Base-by-base conservation (phyloP, 2,113 vertebrate genomes). In the Barbus barbus region DNA sequence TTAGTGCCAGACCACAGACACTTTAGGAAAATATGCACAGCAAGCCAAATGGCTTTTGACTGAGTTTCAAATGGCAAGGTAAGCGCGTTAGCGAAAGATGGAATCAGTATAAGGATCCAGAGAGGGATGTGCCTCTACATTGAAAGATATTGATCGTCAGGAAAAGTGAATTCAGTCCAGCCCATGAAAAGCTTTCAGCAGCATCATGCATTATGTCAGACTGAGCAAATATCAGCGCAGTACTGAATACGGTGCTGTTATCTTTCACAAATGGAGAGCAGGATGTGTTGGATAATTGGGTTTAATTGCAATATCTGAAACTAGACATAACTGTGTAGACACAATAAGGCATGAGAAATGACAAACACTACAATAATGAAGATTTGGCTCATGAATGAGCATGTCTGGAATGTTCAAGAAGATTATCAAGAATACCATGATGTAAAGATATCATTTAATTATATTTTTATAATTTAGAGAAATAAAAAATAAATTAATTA, bases 71-170 rank as follows among this genome's bases (percentile, higher is more conserved):
- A 81, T 69, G 46, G 41, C 63, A 46, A 44, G 24, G 46, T 36
- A 38, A 81, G 63, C 46, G 3, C 79, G 71, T 81, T 81, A 81
- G 61, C 12, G 26, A 33, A 81, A 69, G 4, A 56, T 48, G 65
- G 20, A 36, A 81, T 53, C 46, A 53, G 79, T 9, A 56, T 56
- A 24, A 53, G 20, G 20, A 81, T 51, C 28, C 14, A 53, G 46
- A 71, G 44, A 33, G 79, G 2, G 26, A 81, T 36, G 41, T 51
- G 63, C 38, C 58, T 8, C 38, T 73, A 46, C 28, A 81, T 36
- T 56, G 79, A 81, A 51, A 81, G 79, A 71, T 81, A 81, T 71
- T 38, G 63, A 81, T 81, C 44, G 48, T 33, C 38, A 53, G 20
- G 44, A 81, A 71, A 71, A 81, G 79, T 33, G 31, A 81, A 81